These are phyloP conservation scores for Cariama cristata DNA, from an alignment of 2,113 vertebrate genomes.

Conservation along the genomic window DNA sequence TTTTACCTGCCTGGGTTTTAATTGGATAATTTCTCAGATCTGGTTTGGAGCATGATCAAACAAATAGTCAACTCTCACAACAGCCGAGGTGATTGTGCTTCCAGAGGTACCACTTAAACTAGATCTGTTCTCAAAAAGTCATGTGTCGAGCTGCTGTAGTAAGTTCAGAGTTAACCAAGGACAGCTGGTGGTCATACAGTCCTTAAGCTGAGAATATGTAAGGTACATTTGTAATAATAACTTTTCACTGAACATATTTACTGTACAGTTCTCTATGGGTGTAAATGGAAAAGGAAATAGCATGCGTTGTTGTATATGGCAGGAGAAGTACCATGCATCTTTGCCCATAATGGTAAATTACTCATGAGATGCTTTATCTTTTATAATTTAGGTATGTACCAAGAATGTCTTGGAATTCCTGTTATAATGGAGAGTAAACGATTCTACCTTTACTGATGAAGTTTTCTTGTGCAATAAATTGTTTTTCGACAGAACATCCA, in stretches of 20 bases:
- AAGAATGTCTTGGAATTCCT: background rate
- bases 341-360: background rate
- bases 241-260: background rate
- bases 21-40: background rate
- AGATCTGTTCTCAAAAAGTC: background rate
- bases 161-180: background rate
- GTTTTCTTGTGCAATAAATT: background rate
- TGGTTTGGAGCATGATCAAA: background rate
- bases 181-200: background rate
- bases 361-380: background rate
- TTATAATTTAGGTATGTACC: background rate
- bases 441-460: background rate
- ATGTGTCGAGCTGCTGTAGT: background rate
- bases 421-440: background rate
- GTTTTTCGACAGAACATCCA: background rate
- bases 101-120: background rate
- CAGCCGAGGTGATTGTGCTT: background rate
- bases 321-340: background rate
- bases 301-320: background rate
- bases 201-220: background rate
- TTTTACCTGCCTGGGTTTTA: background rate
- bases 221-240: background rate
- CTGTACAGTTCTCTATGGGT: background rate
- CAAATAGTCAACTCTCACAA: background rate
- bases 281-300: background rate